A percentile compares a stretch with the other conserved stretches of the same genome.
Conservation (phyloP, 2,113 vertebrate genomes). For the Onychorhynchus coronatus region DNA sequence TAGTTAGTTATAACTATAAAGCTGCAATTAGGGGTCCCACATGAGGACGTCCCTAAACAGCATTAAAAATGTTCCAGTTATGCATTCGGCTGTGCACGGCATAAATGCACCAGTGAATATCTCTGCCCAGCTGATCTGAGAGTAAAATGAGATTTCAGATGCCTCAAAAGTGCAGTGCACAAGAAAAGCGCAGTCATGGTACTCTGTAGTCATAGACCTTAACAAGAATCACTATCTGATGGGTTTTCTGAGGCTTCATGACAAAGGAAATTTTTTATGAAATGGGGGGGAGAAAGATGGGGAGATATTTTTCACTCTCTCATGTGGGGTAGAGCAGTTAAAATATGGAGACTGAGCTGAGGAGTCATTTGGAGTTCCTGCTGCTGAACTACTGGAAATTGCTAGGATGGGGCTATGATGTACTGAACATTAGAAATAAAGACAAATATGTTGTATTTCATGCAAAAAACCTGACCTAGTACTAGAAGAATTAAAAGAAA, state of each 20-base stretch:
- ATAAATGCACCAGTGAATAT: not conserved
- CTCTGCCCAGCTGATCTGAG: not conserved
- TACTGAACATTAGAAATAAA: not conserved
- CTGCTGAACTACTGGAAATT: not conserved
- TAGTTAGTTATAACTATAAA: not conserved
- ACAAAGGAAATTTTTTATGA: not conserved
- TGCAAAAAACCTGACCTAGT: not conserved
- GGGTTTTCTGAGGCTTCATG: not conserved
- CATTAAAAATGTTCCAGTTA: not conserved
- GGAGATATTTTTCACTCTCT: not conserved
- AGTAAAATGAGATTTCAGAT: not conserved
- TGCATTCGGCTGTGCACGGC: not conserved
- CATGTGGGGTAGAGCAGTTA: not conserved
- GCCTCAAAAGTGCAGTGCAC: not conserved
- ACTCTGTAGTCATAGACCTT: not conserved
- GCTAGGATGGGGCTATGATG: not conserved
- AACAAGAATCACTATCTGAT: not conserved
- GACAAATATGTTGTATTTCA: not conserved
- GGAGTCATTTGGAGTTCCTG: not conserved
- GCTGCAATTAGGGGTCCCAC: not conserved
- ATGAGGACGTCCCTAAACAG: not conserved
- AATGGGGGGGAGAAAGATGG: not conserved
- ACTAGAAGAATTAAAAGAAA: not conserved
- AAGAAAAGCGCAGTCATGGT: not conserved
- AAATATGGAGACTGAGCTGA: not conserved